Percentiles rank a stretch among this genome's conserved stretches.
phyloP scores from a whole-genome alignment of 1,140 invertebrate species.

The Caenorhabditis tropicalis region DNA sequence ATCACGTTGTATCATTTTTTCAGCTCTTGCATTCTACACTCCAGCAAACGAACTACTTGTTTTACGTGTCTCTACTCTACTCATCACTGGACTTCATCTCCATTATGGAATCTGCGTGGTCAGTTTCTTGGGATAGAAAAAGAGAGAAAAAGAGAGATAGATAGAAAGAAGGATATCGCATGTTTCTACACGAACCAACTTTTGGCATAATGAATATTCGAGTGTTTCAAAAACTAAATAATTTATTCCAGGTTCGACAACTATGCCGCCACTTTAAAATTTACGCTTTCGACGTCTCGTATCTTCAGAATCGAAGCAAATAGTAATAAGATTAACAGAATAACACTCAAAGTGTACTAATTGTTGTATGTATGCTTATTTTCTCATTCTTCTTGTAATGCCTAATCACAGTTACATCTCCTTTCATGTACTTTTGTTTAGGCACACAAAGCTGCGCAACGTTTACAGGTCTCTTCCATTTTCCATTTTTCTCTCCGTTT shows the following conservation, averaged over 20 bases:
- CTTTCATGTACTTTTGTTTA: background rate
- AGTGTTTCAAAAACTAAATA: constrained; percentile 10
- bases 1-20: too few species aligned
- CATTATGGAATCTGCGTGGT: constrained; percentile 74
- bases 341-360: constrained; percentile 33
- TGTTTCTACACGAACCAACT: background rate
- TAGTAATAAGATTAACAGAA: constrained; percentile 39
- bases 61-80: constrained; percentile 71
- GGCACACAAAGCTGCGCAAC: background rate
- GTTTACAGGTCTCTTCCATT: background rate
- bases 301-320: constrained; percentile 58
- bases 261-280: constrained; percentile 74
- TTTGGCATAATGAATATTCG: background rate
- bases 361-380: background rate
- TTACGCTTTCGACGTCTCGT: constrained; percentile 72
- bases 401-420: background rate
- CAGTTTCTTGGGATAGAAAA: too few species aligned
- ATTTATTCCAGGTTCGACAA: constrained; percentile 70
- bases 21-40: constrained; percentile 53
- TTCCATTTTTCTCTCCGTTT: background rate
- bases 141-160: too few species aligned
- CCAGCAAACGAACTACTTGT: constrained; percentile 71
- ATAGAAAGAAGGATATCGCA: background rate
- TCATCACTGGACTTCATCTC: constrained; percentile 73
- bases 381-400: background rate